These are phyloP conservation scores for Tetramorium bicarinatum DNA, from an alignment of 2,888 invertebrate species.

Conservation along the genomic window DNA sequence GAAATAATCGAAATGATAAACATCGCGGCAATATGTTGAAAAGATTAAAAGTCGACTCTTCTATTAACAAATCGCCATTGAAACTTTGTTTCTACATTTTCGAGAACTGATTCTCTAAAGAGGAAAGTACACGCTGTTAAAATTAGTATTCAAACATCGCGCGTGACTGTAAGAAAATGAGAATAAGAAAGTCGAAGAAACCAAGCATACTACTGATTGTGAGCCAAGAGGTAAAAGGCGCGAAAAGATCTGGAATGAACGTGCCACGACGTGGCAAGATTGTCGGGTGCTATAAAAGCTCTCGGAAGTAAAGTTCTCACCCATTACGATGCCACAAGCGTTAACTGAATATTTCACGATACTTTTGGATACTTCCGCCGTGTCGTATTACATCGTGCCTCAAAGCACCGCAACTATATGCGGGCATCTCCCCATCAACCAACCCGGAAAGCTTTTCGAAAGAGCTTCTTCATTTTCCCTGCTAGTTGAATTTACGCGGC, in stretches of 20 bases:
- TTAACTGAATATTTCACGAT: constrained; percentile 78
- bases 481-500: constrained; percentile 32
- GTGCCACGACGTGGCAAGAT: constrained; percentile 53
- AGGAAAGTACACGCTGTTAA: not conserved
- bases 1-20: constrained; percentile 9
- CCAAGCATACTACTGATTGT: not conserved
- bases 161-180: constrained; percentile 1
- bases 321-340: constrained; percentile 71
- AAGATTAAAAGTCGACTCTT: not conserved
- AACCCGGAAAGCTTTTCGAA: constrained; percentile 17
- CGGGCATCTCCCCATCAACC: constrained; percentile 33
- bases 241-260: constrained; percentile 49
- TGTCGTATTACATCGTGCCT: constrained; percentile 58
- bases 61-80: not conserved
- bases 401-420: constrained; percentile 47
- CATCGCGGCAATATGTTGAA: not conserved
- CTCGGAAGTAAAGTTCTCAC: constrained; percentile 68
- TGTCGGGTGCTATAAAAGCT: constrained; percentile 61
- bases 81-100: not conserved
- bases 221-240: constrained; percentile 1
- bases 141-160: not conserved
- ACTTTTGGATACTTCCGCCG: constrained; percentile 64
- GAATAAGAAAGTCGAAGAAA: constrained; percentile 24
- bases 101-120: not conserved
- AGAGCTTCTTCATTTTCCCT: constrained; percentile 5